Percentiles rank a stretch among this genome's conserved stretches.
Evolutionary conservation across 2,113 vertebrate genomes (phyloP).

Genomic region (Amphiprion percula): DNA sequence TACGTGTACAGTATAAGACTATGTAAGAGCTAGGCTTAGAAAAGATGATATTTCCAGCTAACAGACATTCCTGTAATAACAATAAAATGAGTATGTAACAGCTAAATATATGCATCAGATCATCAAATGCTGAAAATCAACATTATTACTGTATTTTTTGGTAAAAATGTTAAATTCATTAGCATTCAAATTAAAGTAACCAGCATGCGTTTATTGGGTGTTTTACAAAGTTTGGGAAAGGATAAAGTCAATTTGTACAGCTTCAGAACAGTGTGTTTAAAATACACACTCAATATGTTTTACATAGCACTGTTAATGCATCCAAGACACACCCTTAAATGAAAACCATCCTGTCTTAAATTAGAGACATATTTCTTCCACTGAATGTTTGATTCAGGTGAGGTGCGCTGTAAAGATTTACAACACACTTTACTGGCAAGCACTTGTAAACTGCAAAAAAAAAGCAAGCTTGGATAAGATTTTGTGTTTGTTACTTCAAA

Average conservation of each 20-base stretch:
- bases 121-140: no score
- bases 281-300: no score
- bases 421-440: conserved; percentile 10
- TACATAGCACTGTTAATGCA: background rate
- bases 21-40: background rate
- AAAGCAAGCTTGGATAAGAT: conserved; percentile 15
- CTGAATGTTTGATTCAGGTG: conserved; percentile 24
- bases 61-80: no score
- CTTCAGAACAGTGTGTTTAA: background rate
- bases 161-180: no score
- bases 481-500: conserved; percentile 19
- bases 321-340: conserved; percentile 14
- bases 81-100: no score
- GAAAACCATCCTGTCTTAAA: conserved; percentile 9
- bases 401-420: background rate
- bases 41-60: no score
- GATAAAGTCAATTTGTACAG: no score
- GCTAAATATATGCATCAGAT: no score
- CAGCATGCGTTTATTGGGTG: no score
- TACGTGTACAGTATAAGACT: background rate
- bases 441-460: background rate
- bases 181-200: no score
- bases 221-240: no score
- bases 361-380: background rate
- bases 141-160: no score